Evolutionary conservation across 2,797 vertebrate genomes (phyloP).

Genomic region (Lithobates sylvaticus): DNA sequence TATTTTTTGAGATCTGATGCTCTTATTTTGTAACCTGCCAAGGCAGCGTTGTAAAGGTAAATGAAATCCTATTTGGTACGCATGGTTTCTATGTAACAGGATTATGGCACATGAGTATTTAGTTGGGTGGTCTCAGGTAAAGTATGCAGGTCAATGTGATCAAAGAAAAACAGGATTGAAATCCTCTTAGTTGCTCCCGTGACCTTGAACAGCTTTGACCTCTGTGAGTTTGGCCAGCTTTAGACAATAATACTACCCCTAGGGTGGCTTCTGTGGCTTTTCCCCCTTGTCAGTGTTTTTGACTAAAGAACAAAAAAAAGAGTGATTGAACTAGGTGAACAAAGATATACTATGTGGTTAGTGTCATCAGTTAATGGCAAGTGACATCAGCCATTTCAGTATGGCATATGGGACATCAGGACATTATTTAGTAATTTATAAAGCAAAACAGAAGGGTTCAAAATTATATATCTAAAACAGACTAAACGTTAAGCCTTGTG

Average conservation of each 20-base stretch:
- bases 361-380: no score
- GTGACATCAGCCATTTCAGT: no score
- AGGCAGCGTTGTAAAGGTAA: background rate
- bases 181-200: slow-evolving; percentile 53
- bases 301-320: no score
- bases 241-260: slow-evolving; percentile 13
- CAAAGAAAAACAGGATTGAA: slow-evolving; percentile 37
- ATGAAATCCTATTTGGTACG: slow-evolving; percentile 19
- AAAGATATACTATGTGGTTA: no score
- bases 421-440: no score
- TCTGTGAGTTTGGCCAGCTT: slow-evolving; percentile 17
- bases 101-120: slow-evolving; percentile 37
- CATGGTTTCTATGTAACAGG: slow-evolving; percentile 53
- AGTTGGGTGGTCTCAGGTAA: slow-evolving; percentile 49
- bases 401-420: no score
- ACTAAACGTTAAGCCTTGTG: no score
- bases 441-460: no score
- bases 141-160: slow-evolving; percentile 50
- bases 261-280: background rate
- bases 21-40: slow-evolving; percentile 2
- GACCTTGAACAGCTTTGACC: slow-evolving; percentile 38
- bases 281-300: no score
- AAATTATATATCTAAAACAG: no score
- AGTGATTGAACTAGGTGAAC: no score
- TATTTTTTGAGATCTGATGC: no score